A percentile compares a stretch with the other conserved stretches of the same genome.
These are phyloP conservation scores for Listronotus bonariensis DNA, from an alignment of 1,140 invertebrate genomes.

Conservation along the genomic window DNA sequence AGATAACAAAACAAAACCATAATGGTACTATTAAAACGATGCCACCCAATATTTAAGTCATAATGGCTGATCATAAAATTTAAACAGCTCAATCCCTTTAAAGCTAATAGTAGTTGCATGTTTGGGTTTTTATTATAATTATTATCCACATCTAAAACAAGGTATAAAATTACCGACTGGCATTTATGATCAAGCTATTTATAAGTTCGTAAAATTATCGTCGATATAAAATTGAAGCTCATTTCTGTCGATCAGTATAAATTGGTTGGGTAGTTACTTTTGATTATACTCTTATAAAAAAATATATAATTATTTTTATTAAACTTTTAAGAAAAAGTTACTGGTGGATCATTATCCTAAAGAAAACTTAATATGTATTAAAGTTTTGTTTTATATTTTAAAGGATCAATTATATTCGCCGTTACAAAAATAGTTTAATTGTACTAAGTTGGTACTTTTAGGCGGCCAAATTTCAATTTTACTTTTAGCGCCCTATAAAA, in stretches of 20 bases:
- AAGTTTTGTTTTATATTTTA: too few relatives aligned
- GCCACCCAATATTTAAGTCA: constrained; percentile 12
- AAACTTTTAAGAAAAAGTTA: too few relatives aligned
- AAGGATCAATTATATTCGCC: too few relatives aligned
- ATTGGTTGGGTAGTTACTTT: too few relatives aligned
- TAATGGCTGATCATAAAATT: constrained; percentile 21
- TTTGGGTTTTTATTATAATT: constrained; percentile 12
- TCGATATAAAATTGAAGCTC: background rate
- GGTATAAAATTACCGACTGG: background rate
- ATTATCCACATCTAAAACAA: background rate
- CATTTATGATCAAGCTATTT: constrained; percentile 6
- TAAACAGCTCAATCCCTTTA: constrained; percentile 4
- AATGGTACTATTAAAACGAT: constrained; percentile 12
- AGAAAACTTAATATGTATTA: too few relatives aligned
- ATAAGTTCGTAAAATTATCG: constrained; percentile 5
- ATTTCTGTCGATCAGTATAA: background rate
- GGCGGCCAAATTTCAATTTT: too few relatives aligned
- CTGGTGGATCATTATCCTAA: too few relatives aligned
- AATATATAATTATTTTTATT: too few relatives aligned
- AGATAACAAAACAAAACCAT: constrained; percentile 8
- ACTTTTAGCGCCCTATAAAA: too few relatives aligned
- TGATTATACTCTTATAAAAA: too few relatives aligned
- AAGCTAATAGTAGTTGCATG: constrained; percentile 19
- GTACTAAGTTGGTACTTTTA: too few relatives aligned
- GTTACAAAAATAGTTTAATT: too few relatives aligned